A percentile compares a stretch with the other conserved stretches of the same genome.
These are phyloP conservation scores for Ormia ochracea DNA, from an alignment of 2,888 invertebrate genomes.

Conservation along the genomic window DNA sequence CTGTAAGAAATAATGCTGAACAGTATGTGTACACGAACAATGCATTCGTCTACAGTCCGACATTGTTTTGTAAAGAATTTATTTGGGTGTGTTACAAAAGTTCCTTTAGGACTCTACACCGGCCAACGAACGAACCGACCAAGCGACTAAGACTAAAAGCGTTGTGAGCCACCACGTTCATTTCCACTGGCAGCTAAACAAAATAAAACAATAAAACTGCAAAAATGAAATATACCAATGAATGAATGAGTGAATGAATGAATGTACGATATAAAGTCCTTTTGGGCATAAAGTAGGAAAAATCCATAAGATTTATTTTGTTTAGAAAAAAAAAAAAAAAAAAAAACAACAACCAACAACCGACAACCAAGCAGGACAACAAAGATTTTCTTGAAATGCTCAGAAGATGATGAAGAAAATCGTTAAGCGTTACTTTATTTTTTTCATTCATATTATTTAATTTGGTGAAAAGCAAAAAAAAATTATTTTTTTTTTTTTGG, in stretches of 20 bases:
- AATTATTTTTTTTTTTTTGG: too few species aligned
- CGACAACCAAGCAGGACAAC: neutral
- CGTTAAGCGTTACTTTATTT: neutral
- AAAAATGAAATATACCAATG: neutral
- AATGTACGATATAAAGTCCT: constrained; percentile 28
- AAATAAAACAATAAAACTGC: constrained; percentile 24
- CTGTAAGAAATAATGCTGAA: neutral
- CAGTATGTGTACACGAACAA: neutral
- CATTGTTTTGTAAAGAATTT: neutral
- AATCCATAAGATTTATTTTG: constrained; percentile 55
- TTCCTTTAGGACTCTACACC: constrained; percentile 9
- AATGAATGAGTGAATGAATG: too few species aligned
- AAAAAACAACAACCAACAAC: neutral
- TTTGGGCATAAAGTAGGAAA: constrained; percentile 45
- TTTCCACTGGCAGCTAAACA: neutral
- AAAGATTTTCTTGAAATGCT: constrained; percentile 11
- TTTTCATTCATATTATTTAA: neutral
- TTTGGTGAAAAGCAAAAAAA: neutral
- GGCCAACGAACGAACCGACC: constrained; percentile 36
- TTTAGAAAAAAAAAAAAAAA: neutral
- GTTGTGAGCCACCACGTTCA: constrained; percentile 7
- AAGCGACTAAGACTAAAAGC: constrained; percentile 38
- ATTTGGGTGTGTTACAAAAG: neutral
- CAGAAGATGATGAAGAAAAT: constrained; percentile 29
- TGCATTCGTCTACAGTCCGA: neutral